Evolutionary conservation across 2,797 vertebrate species (phyloP), one percentile per base, ranked within the genome.

Genomic region (Neopelma chrysocephalum): DNA sequence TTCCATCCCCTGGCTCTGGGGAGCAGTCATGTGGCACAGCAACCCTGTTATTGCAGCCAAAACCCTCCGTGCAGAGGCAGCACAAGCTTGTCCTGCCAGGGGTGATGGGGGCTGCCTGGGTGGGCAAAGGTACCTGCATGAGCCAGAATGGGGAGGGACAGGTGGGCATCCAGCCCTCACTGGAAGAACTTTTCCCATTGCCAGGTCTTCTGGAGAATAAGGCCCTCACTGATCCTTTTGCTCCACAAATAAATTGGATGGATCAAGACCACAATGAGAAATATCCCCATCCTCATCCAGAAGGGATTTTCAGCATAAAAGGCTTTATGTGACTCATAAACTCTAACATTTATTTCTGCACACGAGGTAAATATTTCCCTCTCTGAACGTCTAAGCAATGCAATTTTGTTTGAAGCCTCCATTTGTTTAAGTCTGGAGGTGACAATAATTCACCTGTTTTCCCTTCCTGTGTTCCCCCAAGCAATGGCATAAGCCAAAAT

Each of bases 351-450:
- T 84, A 90, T 95, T 90, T 95, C 73, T 76, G 60, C 53, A 71
- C 0, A 1, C 1, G 21, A 95, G 68, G 90, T 96, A 96, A 96
- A 54, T 91, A 91, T 79, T 95, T 97, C 88, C 81, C 81, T 69
- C 68, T 85, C 53, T 51, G 69, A 97, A 94, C 8, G 3, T 83
- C 86, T 91, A 94, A 96, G 91, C 47, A 45, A 60, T 89, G 85
- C 90, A 77, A 58, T 94, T 96, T 92, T 86, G 34, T 93, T 94
- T 93, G 81, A 95, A 95, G 77, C 61, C 58, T 97, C 87, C 87
- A 89, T 90, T 97, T 94, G 87, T 96, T 87, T 90, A 89, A 78
- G 54, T 71, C 64, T 61, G 84, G n/a, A 93, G 79, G 79, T 89
- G 91, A 78, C 77, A 78, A 91, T 94, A 96, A 96, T 64, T 87